A percentile compares a stretch with the other conserved stretches of the same genome.
Conservation (phyloP, 2,797 vertebrate genomes). For the Labroides dimidiatus region DNA sequence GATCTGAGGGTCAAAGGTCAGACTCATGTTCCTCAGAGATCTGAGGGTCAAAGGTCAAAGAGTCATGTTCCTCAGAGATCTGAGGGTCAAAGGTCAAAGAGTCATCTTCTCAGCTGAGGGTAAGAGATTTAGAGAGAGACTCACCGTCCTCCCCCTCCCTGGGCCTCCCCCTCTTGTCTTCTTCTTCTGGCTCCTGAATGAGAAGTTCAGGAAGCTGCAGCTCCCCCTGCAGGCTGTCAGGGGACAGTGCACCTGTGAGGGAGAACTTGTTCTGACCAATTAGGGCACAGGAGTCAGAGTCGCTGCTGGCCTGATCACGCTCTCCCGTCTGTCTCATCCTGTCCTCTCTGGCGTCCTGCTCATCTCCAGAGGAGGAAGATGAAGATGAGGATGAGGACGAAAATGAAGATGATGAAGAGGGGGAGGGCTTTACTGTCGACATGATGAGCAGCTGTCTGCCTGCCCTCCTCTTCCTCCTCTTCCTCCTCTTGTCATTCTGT, state of each 20-base stretch:
- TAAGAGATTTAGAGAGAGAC: no score
- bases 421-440: constrained; percentile 39
- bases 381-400: constrained; percentile 45
- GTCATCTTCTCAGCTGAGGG: no score
- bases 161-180: constrained; percentile 15
- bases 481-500: constrained; percentile 53
- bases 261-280: constrained; percentile 78
- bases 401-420: constrained; percentile 38
- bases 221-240: constrained; percentile 75
- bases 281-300: constrained; percentile 76
- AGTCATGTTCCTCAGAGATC: no score
- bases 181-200: constrained; percentile 78
- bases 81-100: no score
- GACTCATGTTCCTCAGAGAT: no score
- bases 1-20: no score
- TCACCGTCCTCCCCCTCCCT: neutral
- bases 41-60: no score
- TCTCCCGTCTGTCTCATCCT: neutral
- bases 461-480: constrained; percentile 47
- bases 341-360: constrained; percentile 25
- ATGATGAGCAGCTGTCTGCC: constrained; percentile 56
- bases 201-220: constrained; percentile 74
- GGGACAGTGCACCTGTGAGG: constrained; percentile 76
- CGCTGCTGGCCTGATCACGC: constrained; percentile 70
- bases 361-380: constrained; percentile 66